phyloP scores from a whole-genome alignment of 2,888 invertebrate species.

The Mallateleia sp. region DNA sequence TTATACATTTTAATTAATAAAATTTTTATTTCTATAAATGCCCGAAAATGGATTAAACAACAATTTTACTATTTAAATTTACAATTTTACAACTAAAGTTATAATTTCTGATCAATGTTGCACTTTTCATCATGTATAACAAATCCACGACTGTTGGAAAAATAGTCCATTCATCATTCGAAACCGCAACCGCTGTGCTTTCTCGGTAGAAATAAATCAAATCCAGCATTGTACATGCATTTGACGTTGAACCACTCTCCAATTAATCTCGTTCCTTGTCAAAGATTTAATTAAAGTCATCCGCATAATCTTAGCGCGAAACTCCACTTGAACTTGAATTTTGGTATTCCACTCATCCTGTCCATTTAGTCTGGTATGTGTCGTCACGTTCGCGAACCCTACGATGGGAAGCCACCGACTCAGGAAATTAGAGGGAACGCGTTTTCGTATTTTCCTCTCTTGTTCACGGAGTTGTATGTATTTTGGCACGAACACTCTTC shows the following conservation, averaged over 20 bases:
- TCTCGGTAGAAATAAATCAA: background rate
- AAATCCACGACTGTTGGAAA: too few relatives aligned
- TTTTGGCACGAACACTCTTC: slow-evolving; percentile 18
- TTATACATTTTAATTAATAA: too few relatives aligned
- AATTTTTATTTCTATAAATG: too few relatives aligned
- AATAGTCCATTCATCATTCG: background rate
- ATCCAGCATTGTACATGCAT: background rate
- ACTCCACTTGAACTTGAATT: slow-evolving; percentile 42
- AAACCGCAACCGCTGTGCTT: background rate
- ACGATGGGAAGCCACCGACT: slow-evolving; percentile 18
- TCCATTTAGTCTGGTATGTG: slow-evolving; percentile 15
- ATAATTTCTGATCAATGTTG: too few relatives aligned
- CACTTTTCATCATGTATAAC: too few relatives aligned
- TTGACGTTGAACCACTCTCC: background rate
- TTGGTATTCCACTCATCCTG: slow-evolving; percentile 25
- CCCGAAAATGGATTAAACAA: too few relatives aligned
- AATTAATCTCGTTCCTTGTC: background rate
- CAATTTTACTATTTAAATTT: too few relatives aligned
- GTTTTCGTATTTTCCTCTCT: background rate
- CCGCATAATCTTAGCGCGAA: slow-evolving; percentile 7
- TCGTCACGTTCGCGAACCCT: slow-evolving; percentile 3
- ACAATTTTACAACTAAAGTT: too few relatives aligned
- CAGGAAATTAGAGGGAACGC: slow-evolving; percentile 15
- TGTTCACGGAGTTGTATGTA: background rate
- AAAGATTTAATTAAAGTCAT: slow-evolving; percentile 35